These are phyloP conservation scores for Calycopis cecrops DNA, from an alignment of 1,140 invertebrate genomes.

Conservation along the genomic window DNA sequence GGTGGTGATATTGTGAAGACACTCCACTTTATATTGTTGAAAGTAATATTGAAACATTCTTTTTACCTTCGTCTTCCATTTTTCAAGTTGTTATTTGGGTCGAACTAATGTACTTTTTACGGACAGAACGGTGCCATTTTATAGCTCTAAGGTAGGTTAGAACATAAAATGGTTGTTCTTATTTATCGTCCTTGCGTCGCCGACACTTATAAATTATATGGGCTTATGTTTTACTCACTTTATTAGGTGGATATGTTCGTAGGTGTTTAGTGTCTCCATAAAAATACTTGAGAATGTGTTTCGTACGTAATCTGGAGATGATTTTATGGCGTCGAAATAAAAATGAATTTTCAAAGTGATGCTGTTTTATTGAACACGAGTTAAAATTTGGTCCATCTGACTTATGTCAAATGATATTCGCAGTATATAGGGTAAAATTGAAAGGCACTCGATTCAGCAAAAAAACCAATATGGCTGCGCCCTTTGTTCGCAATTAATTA, in stretches of 20 bases:
- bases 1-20: no score
- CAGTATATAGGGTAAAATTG: no score
- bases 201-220: constrained; percentile 14
- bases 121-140: constrained; percentile 10
- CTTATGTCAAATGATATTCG: no score
- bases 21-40: no score
- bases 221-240: constrained; percentile 18
- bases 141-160: constrained; percentile 8
- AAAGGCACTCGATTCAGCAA: no score
- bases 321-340: neutral
- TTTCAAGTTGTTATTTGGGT: neutral
- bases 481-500: no score
- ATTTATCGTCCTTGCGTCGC: constrained; percentile 3
- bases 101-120: constrained; percentile 4
- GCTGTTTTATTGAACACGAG: no score
- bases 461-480: no score
- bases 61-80: neutral
- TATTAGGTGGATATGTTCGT: constrained; percentile 1
- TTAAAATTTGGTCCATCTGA: no score
- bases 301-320: neutral
- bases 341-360: no score
- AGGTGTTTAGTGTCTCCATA: constrained; percentile 6
- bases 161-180: constrained; percentile 16
- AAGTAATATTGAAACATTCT: neutral
- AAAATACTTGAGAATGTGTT: neutral